Evolutionary conservation across 2,888 invertebrate species (phyloP).

Genomic region (Steromphala cineraria): DNA sequence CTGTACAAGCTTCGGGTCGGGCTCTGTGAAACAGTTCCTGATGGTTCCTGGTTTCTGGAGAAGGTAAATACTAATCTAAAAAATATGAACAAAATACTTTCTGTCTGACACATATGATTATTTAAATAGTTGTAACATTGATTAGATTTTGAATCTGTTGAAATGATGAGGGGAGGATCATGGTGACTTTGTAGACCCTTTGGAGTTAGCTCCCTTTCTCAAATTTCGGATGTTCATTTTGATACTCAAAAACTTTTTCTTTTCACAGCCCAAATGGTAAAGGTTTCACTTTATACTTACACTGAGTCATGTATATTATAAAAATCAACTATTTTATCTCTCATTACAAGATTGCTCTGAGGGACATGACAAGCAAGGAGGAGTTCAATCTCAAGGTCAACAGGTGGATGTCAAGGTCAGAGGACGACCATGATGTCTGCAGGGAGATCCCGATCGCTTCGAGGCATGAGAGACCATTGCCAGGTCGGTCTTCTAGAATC

Average conservation of each 20-base stretch:
- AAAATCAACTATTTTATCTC: background rate
- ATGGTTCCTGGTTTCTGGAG: constrained; percentile 64
- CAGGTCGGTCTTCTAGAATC: constrained; percentile 41
- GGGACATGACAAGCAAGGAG: constrained; percentile 41
- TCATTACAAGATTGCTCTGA: constrained; percentile 43
- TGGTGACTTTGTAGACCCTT: too few species aligned
- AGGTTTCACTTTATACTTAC: too few species aligned
- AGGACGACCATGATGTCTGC: constrained; percentile 65
- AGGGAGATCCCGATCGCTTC: constrained; percentile 59
- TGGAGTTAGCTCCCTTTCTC: too few species aligned
- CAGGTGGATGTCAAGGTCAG: constrained; percentile 54
- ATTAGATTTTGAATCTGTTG: too few species aligned
- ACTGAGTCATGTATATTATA: too few species aligned
- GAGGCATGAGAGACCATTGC: constrained; percentile 50
- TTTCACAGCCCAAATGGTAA: too few species aligned
- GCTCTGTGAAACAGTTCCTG: constrained; percentile 47
- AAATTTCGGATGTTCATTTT: too few species aligned
- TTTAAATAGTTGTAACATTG: too few species aligned
- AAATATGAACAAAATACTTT: background rate
- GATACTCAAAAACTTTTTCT: too few species aligned
- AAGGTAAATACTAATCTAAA: constrained; percentile 44
- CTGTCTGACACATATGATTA: background rate
- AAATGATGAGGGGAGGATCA: too few species aligned
- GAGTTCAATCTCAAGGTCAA: constrained; percentile 52
- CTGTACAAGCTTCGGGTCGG: constrained; percentile 67